Percentiles rank a stretch among this genome's conserved stretches.
These are phyloP conservation scores for Microplitis manilae DNA, from an alignment of 2,888 invertebrate species.

Conservation along the genomic window DNA sequence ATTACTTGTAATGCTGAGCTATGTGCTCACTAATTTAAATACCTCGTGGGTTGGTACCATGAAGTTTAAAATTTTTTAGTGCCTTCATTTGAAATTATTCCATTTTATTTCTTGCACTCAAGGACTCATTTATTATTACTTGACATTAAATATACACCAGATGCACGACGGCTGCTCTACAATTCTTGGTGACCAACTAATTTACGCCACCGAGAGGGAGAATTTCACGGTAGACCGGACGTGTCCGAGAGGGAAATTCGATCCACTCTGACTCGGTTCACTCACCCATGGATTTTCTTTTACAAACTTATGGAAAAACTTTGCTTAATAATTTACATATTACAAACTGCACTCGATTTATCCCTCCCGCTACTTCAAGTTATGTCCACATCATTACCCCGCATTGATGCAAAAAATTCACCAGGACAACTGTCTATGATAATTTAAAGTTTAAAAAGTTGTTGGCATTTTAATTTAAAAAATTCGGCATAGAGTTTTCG, in stretches of 20 bases:
- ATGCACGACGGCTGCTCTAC: slow-evolving; percentile 25
- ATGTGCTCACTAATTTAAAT: background rate
- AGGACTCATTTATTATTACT: slow-evolving; percentile 2
- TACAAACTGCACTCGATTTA: background rate
- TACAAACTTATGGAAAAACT: background rate
- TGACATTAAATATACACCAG: slow-evolving; percentile 14
- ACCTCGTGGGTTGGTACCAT: background rate
- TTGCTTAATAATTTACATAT: slow-evolving; percentile 1
- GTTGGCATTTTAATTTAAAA: background rate
- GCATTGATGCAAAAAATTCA: no score
- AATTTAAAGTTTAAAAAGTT: background rate
- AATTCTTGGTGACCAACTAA: slow-evolving; percentile 34
- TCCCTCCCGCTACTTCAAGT: background rate
- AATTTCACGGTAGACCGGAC: slow-evolving; percentile 36
- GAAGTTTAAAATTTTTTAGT: background rate
- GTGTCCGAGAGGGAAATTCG: slow-evolving; percentile 29
- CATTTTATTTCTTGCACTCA: background rate
- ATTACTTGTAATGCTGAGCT: background rate
- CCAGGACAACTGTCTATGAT: background rate
- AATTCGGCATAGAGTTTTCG: background rate
- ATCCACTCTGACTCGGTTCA: slow-evolving; percentile 19
- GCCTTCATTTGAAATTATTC: background rate
- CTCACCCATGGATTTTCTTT: slow-evolving; percentile 6
- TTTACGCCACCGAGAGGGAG: slow-evolving; percentile 27
- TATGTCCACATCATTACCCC: background rate